These are phyloP conservation scores for Zaprionus obscuricornis DNA, from an alignment of 2,888 invertebrate genomes.

Conservation along the genomic window DNA sequence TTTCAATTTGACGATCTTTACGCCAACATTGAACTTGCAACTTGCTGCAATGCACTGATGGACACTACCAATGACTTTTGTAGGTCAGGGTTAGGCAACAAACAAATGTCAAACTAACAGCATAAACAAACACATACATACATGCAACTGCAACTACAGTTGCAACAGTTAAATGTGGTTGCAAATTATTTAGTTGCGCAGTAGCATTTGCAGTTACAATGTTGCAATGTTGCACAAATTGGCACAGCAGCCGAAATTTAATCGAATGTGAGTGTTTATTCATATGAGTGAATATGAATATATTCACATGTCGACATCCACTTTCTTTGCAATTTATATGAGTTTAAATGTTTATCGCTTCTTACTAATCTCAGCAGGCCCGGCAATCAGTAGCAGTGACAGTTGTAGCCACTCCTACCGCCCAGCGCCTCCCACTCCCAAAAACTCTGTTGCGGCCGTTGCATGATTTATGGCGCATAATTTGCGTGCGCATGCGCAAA, in stretches of 20 bases:
- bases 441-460: slow-evolving; percentile 13
- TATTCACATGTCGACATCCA: slow-evolving; percentile 50
- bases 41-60: not conserved
- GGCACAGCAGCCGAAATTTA: not conserved
- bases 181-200: not conserved
- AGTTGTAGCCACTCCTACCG: slow-evolving; percentile 70
- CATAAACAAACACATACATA: slow-evolving; percentile 49
- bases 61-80: slow-evolving; percentile 56
- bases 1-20: slow-evolving; percentile 52
- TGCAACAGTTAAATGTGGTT: slow-evolving; percentile 57
- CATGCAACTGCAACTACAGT: slow-evolving; percentile 18
- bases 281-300: not conserved
- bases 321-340: slow-evolving; percentile 75
- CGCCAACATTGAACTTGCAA: slow-evolving; percentile 33
- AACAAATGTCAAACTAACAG: slow-evolving; percentile 65
- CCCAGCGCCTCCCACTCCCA: not conserved
- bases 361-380: slow-evolving; percentile 57
- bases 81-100: slow-evolving; percentile 76
- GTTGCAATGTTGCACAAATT: slow-evolving; percentile 1
- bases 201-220: no score
- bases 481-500: slow-evolving; percentile 78
- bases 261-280: slow-evolving; percentile 1
- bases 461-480: slow-evolving; percentile 75
- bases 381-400: slow-evolving; percentile 66
- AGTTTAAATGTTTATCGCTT: slow-evolving; percentile 69